Conservation (phyloP, 1,140 invertebrate species). For the Drosophila pseudoananassae region DNA sequence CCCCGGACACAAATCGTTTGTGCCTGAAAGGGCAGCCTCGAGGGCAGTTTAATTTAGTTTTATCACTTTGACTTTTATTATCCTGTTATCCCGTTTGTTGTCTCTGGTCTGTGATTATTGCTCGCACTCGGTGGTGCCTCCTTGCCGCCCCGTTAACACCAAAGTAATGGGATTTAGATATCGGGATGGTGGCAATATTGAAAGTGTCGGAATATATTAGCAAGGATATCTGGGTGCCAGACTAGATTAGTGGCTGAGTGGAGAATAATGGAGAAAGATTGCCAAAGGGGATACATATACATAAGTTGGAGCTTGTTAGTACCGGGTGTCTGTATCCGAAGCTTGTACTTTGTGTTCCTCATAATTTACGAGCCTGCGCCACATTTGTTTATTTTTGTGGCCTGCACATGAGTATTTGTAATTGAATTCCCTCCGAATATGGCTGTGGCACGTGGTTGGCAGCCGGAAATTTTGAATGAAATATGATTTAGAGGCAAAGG, state of each 20-base stretch:
- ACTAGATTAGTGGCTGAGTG: background rate
- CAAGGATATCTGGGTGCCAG: background rate
- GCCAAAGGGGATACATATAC: background rate
- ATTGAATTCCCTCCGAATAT: slow-evolving; percentile 19
- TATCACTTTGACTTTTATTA: slow-evolving; percentile 57
- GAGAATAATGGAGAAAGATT: slow-evolving; percentile 23
- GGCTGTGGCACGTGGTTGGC: slow-evolving; percentile 37
- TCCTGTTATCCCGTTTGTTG: slow-evolving; percentile 21
- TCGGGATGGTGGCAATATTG: slow-evolving; percentile 1
- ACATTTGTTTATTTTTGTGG: slow-evolving; percentile 28
- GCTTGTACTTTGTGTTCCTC: background rate
- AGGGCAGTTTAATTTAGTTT: slow-evolving; percentile 44
- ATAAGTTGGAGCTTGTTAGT: background rate
- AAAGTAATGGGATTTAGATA: slow-evolving; percentile 32
- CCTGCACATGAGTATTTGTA: slow-evolving; percentile 1
- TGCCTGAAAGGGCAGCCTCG: slow-evolving; percentile 14
- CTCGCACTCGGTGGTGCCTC: slow-evolving; percentile 6
- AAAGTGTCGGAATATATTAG: slow-evolving; percentile 3
- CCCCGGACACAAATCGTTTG: slow-evolving; percentile 24
- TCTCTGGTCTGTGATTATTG: slow-evolving; percentile 39
- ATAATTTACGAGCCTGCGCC: slow-evolving; percentile 14
- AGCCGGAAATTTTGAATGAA: slow-evolving; percentile 61
- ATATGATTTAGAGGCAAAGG: slow-evolving; percentile 18
- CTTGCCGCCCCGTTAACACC: background rate
- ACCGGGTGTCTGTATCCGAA: slow-evolving; percentile 1